phyloP scores from a whole-genome alignment of 2,888 invertebrate genomes.

The Volucella inanis region DNA sequence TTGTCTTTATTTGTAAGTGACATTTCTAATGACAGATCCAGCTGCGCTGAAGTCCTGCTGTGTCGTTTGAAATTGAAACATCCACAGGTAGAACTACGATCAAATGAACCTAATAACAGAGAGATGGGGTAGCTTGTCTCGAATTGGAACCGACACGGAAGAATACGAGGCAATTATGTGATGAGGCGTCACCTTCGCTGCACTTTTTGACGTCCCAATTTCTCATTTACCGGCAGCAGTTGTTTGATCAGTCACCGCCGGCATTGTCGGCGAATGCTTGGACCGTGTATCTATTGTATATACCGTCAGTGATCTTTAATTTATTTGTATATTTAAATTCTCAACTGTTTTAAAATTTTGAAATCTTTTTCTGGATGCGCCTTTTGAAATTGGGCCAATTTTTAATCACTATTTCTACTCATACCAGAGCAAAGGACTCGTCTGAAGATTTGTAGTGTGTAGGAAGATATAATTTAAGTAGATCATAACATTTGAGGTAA shows the following conservation, averaged over 20 bases:
- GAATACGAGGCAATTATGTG: slow-evolving; percentile 62
- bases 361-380: slow-evolving; percentile 51
- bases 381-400: slow-evolving; percentile 62
- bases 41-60: slow-evolving; percentile 78
- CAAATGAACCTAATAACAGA: slow-evolving; percentile 2
- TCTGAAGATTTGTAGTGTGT: slow-evolving; percentile 73
- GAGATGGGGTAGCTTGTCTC: slow-evolving; percentile 43
- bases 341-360: slow-evolving; percentile 12
- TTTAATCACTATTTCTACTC: too few relatives aligned
- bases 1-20: slow-evolving; percentile 73
- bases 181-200: slow-evolving; percentile 71
- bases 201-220: slow-evolving; percentile 72
- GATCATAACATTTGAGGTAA: slow-evolving; percentile 74
- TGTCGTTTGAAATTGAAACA: slow-evolving; percentile 43
- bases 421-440: slow-evolving; percentile 45
- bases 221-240: slow-evolving; percentile 69
- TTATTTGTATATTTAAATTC: slow-evolving; percentile 70
- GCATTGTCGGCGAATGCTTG: slow-evolving; percentile 16
- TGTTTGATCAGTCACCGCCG: slow-evolving; percentile 60
- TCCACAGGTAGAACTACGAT: slow-evolving; percentile 56
- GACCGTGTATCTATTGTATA: slow-evolving; percentile 11
- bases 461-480: slow-evolving; percentile 60
- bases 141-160: slow-evolving; percentile 1
- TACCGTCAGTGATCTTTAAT: slow-evolving; percentile 37
- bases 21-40: slow-evolving; percentile 82